These are phyloP conservation scores for Hypocryptadius cinnamomeus DNA, from an alignment of 2,113 vertebrate genomes.

Conservation along the genomic window DNA sequence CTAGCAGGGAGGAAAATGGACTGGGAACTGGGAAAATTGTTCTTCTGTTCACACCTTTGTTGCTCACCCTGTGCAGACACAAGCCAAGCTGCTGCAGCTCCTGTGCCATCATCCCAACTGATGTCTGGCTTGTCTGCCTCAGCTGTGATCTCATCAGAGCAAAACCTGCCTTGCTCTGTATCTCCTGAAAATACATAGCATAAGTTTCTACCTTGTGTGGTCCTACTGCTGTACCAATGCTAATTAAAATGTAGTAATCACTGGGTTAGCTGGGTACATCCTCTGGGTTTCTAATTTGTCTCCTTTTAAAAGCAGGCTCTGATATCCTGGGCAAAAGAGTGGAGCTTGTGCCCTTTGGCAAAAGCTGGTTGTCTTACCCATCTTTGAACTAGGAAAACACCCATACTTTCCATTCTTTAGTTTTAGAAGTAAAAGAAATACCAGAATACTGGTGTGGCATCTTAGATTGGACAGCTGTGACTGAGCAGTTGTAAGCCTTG, in stretches of 20 bases:
- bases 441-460: background rate
- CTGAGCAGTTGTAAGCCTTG: background rate
- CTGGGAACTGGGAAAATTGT: background rate
- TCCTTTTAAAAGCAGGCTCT: background rate
- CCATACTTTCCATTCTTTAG: background rate
- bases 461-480: background rate
- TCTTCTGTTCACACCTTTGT: background rate
- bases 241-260: background rate
- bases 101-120: background rate
- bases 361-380: background rate
- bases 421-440: background rate
- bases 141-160: background rate
- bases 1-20: background rate
- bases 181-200: background rate
- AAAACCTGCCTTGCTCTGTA: background rate
- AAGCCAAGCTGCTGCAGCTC: background rate
- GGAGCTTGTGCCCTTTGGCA: background rate
- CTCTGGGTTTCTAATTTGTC: background rate
- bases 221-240: background rate
- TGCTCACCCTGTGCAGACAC: background rate
- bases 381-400: background rate
- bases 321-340: background rate
- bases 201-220: background rate
- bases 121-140: background rate
- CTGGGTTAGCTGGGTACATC: background rate